Evolutionary conservation across 2,797 vertebrate genomes (phyloP), one percentile per base, ranked within the genome.

Genomic region (Galagoides demidoff): DNA sequence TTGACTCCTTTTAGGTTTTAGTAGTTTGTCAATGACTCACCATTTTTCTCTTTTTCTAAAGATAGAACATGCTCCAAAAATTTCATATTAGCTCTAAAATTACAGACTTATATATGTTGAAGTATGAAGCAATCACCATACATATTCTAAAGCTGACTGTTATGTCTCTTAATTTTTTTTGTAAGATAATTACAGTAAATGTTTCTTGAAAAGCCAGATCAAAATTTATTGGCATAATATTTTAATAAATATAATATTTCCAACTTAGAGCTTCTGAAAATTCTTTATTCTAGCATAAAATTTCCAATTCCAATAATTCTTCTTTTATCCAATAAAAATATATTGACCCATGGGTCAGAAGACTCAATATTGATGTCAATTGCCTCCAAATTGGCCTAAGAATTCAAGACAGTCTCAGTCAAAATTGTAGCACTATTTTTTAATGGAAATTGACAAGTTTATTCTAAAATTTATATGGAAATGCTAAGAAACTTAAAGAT

Each of bases 311-410:
- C n/a, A 52, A 39, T 1, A 83, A 27, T 79, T 87, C 45, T 77
- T 93, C 52, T 84, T 96, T 85, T 61, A 81, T 34, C 94, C 22
- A 85, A 34, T 83, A 68, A 87, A 95, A 45, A 73, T 82, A 17
- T 66, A 63, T 68, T 86, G 52, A 91, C 22, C 0, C 9, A 64
- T 31, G 3, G 4, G 25, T 76, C 66, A 81, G 45, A 81, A 95
- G 23, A 25, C 49, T 87, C 25, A 85, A 20, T 87, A 34, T 85
- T 61, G 59, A n/a, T 74, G 84, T 84, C 43, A 31, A 0, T 85
- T 92, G 7, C 55, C 3, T 23, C 45, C 29, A 71, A 27, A 64
- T 34, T 71, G 17, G 82, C 22, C 10, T 74, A 73, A 79, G 74
- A 12, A 70, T 61, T 79, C 12, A 93, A 78, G 31, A 3, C 49